Base-by-base conservation (phyloP, 2,888 invertebrate species). In the Acrobasis suavella region DNA sequence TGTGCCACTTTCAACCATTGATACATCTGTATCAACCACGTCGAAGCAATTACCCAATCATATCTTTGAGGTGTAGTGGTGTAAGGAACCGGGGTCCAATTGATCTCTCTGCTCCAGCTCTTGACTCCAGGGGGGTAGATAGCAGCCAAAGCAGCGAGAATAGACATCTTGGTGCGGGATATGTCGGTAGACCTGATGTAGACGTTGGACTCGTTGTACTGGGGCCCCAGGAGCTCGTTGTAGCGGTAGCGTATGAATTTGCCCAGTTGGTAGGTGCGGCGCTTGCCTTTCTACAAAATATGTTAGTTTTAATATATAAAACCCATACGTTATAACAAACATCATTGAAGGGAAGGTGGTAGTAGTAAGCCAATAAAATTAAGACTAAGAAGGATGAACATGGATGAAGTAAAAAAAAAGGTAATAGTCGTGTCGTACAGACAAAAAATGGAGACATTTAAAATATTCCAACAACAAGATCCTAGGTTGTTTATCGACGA, bases 181-280 rank as follows among this genome's bases (percentile, higher is more conserved):
- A 79, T 80, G 68, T 84, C 85, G 0, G 85, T 83, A 7, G 83
- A 80, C 0, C 83, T 73, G 51, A 86, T 75, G 71, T 79, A 82
- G 51, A 86, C 78, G 67, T 85, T 81, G 0, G 85, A 82, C 1
- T 12, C 66, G 68, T 85, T 84, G 72, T 77, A 86, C 14, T 66
- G 60, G 0, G 70, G 68, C 0, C 83, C 76, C 3, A 86, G 68
- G 2, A 83, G 67, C 1, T 67, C 62, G 7, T 68, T 66, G 65
- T 85, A 86, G 0, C 84, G 76, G 0, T 64, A 39, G 1, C 78
- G 70, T 39, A 83, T 71, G 64, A 63, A 74, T 58, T 77, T 39
- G 6, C 82, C 82, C 3, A 78, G 60, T 8, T 69, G 54, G 70
- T 76, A 83, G 0, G 74, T 68, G 3, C 77, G 69, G 1, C 52